Evolutionary conservation across 2,797 vertebrate genomes (phyloP), one percentile per base, ranked within the genome.

Genomic region (Lycodopsis pacificus): DNA sequence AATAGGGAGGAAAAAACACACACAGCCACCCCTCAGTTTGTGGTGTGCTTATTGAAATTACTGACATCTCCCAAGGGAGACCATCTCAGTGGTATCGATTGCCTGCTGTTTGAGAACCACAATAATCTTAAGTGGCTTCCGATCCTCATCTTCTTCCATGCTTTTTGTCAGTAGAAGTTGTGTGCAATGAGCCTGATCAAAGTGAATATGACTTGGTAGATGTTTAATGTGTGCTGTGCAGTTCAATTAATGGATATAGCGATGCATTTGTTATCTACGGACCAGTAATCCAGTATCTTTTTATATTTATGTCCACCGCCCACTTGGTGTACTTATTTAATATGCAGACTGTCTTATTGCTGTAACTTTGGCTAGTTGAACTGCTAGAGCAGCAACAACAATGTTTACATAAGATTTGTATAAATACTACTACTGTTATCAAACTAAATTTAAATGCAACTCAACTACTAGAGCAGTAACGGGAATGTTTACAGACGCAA

Each of bases 41-140:
- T 69, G 10, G 1, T 70, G 38, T 54, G 30, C 34, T 27, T 69
- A 65, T 69, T 79, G n/a, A 86, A 80, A 81, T 77, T 71, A 65
- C 42, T 19, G 25, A 13, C 30, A 53, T 13, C 34, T 80, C 76
- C 38, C 82, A 42, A 10, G 46, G 56, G 79, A 77, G 56, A 70
- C 15, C 6, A 25, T 57, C 64, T 64, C 65, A 42, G 32, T 72
- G 51, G 62, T 72, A 72, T 83, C 82, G 68, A 82, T 82, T 64
- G 25, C 32, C 5, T 70, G 30, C 32, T 7, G 9, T 61, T 70
- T 27, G 34, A 73, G 62, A 61, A 40, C 54, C 61, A 54, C 78
- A 82, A 58, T 86, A 54, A 51, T 53, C 57, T 71, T 14, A 67
- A 85, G 30, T 83, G 65, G 17, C 25, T 49, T 54, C 30, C 32